Conservation (phyloP, 2,113 vertebrate genomes). For the Pelecanus crispus region DNA sequence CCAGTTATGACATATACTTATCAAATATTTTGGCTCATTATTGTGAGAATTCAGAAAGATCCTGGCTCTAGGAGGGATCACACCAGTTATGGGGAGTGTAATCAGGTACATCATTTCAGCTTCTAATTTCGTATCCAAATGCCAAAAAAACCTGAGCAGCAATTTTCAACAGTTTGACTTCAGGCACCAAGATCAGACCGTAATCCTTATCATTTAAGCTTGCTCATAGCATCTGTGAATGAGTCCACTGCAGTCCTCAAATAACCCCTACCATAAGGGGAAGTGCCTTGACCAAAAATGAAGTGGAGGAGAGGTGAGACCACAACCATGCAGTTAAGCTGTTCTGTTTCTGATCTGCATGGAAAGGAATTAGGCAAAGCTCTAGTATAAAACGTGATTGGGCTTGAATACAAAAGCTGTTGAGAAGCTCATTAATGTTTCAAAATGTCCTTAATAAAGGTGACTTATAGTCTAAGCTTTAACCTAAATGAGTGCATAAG, state of each 20-base stretch:
- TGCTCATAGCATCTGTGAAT: neutral
- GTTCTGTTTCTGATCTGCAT: neutral
- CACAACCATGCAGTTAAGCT: neutral
- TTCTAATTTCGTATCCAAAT: neutral
- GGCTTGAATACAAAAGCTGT: neutral
- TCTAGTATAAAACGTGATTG: neutral
- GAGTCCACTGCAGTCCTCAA: neutral
- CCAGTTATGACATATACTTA: neutral
- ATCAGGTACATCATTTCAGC: neutral
- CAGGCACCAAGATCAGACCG: neutral
- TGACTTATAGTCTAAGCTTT: neutral
- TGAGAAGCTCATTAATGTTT: neutral
- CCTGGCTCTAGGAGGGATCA: neutral
- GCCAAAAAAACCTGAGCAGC: neutral
- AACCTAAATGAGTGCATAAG: neutral
- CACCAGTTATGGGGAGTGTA: neutral
- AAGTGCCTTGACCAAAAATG: neutral
- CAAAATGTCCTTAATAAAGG: neutral
- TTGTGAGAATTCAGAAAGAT: neutral
- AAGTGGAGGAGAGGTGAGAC: neutral
- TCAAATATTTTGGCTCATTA: neutral
- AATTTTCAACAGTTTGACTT: neutral
- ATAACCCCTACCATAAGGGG: neutral
- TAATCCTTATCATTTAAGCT: neutral
- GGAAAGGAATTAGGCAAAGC: neutral